These are phyloP conservation scores for Diabrotica virgifera DNA, from an alignment of 1,140 invertebrate genomes.

Conservation along the genomic window DNA sequence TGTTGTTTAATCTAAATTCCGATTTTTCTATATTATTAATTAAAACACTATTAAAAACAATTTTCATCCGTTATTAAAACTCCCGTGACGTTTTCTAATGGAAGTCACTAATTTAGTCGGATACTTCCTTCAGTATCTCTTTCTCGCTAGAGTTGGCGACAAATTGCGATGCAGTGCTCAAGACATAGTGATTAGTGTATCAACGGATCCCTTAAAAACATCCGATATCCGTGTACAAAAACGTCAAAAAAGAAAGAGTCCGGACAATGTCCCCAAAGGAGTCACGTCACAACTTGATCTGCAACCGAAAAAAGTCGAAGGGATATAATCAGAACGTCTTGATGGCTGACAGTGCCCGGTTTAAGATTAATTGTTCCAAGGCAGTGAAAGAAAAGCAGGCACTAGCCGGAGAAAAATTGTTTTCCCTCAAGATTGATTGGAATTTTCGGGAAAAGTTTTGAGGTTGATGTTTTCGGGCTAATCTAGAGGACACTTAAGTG, in stretches of 20 bases:
- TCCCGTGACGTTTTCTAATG: no score
- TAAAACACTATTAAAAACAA: no score
- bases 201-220: background rate
- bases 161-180: no score
- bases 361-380: constrained; percentile 9
- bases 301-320: constrained; percentile 1
- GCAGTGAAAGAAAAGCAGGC: constrained; percentile 2
- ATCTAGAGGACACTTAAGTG: constrained; percentile 2
- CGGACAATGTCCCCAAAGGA: background rate
- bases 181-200: no score
- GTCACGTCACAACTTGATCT: constrained; percentile 2
- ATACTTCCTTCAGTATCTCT: no score
- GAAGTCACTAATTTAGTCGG: no score
- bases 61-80: no score
- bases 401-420: constrained; percentile 1
- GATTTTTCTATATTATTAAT: no score
- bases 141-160: no score
- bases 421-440: constrained; percentile 7
- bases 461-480: constrained; percentile 3
- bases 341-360: constrained; percentile 7
- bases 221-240: constrained; percentile 1
- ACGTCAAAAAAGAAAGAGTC: background rate
- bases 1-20: no score
- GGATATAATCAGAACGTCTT: constrained; percentile 9
- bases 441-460: constrained; percentile 7